These are phyloP conservation scores for Meloidogyne chitwoodi DNA, from an alignment of 1,140 invertebrate species.

Conservation along the genomic window DNA sequence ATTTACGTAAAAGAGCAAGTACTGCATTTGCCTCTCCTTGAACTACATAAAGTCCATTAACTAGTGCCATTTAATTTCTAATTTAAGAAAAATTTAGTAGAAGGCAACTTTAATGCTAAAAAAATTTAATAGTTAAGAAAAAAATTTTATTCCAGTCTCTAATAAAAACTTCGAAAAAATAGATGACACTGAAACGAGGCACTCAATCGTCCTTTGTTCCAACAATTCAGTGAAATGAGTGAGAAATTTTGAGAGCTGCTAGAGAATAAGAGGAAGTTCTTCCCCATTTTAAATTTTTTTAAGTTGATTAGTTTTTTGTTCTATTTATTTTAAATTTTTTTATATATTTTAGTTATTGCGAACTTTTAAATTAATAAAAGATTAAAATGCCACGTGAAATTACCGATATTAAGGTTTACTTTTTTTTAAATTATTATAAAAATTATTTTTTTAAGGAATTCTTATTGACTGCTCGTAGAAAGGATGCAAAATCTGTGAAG, in stretches of 20 bases:
- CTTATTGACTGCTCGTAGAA: slow-evolving; percentile 90
- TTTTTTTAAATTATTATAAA: not conserved
- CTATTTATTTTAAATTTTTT: not conserved
- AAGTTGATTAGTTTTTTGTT: not conserved
- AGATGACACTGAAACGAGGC: no score
- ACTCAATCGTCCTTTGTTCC: no score
- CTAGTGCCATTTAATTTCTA: slow-evolving; percentile 13
- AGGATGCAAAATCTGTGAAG: slow-evolving; percentile 80
- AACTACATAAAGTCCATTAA: slow-evolving; percentile 32
- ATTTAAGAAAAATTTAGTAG: not conserved
- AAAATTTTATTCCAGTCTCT: no score
- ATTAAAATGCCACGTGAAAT: slow-evolving; percentile 43
- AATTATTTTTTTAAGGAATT: slow-evolving; percentile 72
- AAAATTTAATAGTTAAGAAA: no score
- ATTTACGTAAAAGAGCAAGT: slow-evolving; percentile 34
- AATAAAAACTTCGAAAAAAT: no score
- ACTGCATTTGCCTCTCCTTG: slow-evolving; percentile 41
- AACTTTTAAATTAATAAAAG: not conserved
- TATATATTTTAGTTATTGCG: not conserved
- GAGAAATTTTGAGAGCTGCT: not conserved
- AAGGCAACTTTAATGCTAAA: no score
- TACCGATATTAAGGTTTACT: slow-evolving; percentile 37
- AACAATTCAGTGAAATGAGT: no score
- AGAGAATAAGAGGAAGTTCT: not conserved
- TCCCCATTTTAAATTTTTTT: not conserved